Evolutionary conservation across 1,140 invertebrate species (phyloP).

Genomic region (Akabosia matsudoensis): DNA sequence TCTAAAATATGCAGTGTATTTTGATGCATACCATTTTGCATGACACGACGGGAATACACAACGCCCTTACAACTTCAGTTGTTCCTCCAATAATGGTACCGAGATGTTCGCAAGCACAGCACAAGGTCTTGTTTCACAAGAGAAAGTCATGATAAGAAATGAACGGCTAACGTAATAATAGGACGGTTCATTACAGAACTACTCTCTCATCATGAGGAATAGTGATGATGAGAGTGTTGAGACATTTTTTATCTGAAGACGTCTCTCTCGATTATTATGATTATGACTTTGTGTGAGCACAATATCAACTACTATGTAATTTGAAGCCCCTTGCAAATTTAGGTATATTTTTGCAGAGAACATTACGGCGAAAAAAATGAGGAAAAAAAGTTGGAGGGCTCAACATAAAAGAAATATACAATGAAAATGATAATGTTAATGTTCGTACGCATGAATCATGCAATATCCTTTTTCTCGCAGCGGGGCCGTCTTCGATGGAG

Average conservation of each 20-base stretch:
- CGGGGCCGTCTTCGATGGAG: slow-evolving; percentile 77
- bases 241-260: background rate
- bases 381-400: background rate
- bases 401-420: too few relatives aligned
- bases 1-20: too few relatives aligned
- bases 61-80: too few relatives aligned
- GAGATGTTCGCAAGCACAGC: too few relatives aligned
- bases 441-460: too few relatives aligned
- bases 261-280: background rate
- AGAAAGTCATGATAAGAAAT: background rate
- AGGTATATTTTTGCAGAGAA: background rate
- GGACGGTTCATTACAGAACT: background rate
- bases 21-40: too few relatives aligned
- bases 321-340: slow-evolving; percentile 31
- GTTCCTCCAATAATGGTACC: too few relatives aligned
- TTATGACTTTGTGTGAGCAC: background rate
- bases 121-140: too few relatives aligned
- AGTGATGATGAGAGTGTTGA: background rate
- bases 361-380: background rate
- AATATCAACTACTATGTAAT: background rate
- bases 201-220: background rate
- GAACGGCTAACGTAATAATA: background rate
- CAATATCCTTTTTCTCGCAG: slow-evolving; percentile 49
- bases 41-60: too few relatives aligned
- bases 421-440: too few relatives aligned